Conservation (phyloP, 1,140 invertebrate species). For the Lanistes nyassanus region DNA sequence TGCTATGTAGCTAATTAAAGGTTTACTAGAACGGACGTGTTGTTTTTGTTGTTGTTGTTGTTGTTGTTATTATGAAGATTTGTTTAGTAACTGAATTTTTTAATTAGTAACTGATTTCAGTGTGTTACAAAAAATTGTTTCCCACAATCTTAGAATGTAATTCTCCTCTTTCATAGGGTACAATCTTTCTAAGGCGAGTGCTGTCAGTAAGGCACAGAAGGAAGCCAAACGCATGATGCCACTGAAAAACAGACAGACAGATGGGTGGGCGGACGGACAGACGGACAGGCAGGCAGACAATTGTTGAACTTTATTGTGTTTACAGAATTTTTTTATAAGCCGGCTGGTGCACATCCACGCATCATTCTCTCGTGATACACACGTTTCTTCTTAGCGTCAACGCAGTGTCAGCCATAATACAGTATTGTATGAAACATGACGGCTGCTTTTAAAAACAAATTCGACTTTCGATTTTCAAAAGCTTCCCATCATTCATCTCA, state of each 20-base stretch:
- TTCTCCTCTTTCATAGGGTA: too few relatives aligned
- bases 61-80: neutral
- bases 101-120: neutral
- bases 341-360: too few relatives aligned
- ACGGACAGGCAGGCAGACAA: neutral
- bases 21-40: too few relatives aligned
- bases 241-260: constrained; percentile 3
- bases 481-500: too few relatives aligned
- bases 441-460: too few relatives aligned
- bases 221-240: neutral
- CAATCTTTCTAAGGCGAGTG: neutral
- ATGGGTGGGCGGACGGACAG: neutral
- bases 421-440: too few relatives aligned
- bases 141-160: neutral
- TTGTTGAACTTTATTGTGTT: too few relatives aligned
- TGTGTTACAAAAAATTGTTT: neutral
- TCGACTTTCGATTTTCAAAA: too few relatives aligned
- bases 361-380: too few relatives aligned
- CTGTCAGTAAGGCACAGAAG: neutral
- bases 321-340: too few relatives aligned
- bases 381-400: neutral
- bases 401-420: neutral
- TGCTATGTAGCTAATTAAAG: too few relatives aligned
- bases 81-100: neutral
- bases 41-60: too few relatives aligned